A percentile compares a stretch with the other conserved stretches of the same genome.
phyloP scores from a whole-genome alignment of 92 coral and sea anemone genomes.

The Zoanthus sansibaricus region DNA sequence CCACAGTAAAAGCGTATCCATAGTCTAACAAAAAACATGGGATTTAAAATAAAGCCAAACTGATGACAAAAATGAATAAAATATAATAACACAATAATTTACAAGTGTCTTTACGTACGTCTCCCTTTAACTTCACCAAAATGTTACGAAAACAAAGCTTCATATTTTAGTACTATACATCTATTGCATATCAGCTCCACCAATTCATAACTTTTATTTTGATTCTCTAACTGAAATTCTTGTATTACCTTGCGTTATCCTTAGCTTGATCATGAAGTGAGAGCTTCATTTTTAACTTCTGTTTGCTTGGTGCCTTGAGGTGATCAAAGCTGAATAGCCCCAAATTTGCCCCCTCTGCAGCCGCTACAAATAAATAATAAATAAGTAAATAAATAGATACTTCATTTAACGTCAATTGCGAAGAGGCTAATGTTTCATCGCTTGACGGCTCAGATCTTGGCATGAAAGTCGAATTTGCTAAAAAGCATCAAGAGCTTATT shows the following conservation, averaged over 20 bases:
- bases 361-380: conserved; percentile 55
- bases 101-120: too few species aligned
- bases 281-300: conserved; percentile 68
- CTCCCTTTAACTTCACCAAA: too few species aligned
- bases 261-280: conserved; percentile 62
- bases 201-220: neutral
- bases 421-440: too few species aligned
- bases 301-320: conserved; percentile 79
- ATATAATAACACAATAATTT: too few species aligned
- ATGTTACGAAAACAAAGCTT: too few species aligned
- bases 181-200: neutral
- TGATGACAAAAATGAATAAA: too few species aligned
- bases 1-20: too few species aligned
- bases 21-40: too few species aligned
- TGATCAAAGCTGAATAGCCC: conserved; percentile 83
- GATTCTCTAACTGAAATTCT: neutral
- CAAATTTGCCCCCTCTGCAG: conserved; percentile 90
- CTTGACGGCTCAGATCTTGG: too few species aligned
- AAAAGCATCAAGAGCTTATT: too few species aligned
- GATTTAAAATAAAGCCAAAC: too few species aligned
- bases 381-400: neutral
- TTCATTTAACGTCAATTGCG: neutral
- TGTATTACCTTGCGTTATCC: conserved; percentile 16
- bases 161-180: neutral
- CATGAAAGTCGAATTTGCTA: too few species aligned